phyloP scores from a whole-genome alignment of 2,888 invertebrate species.

The Cosmopolites sordidus region DNA sequence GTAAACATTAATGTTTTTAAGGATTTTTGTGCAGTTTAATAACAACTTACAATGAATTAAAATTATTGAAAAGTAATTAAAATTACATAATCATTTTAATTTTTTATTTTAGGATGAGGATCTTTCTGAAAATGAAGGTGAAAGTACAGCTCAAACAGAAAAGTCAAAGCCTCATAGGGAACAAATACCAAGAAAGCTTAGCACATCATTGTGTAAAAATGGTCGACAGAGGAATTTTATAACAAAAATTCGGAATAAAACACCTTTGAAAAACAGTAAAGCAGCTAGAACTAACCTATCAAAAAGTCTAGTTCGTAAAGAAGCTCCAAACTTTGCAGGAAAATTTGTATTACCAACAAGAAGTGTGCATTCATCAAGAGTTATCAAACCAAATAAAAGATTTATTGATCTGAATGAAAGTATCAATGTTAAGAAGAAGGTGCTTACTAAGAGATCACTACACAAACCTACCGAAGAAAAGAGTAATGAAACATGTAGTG shows the following conservation, averaged over 20 bases:
- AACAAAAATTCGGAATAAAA: constrained; percentile 37
- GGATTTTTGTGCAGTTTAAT: constrained; percentile 7
- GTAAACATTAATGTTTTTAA: constrained; percentile 39
- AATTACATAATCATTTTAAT: constrained; percentile 7
- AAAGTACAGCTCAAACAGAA: constrained; percentile 48
- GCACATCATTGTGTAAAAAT: constrained; percentile 36
- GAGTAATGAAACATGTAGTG: constrained; percentile 26
- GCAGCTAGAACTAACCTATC: constrained; percentile 31
- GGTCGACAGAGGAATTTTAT: constrained; percentile 37
- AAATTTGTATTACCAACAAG: constrained; percentile 76
- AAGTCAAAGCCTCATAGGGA: constrained; percentile 40
- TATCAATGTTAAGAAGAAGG: constrained; percentile 43
- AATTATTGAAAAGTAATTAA: not conserved
- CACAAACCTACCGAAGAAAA: constrained; percentile 25
- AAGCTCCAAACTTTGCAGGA: constrained; percentile 46
- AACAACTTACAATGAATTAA: not conserved
- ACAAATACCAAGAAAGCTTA: constrained; percentile 38
- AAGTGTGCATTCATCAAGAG: constrained; percentile 79
- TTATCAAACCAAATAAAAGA: constrained; percentile 83
- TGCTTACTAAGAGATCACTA: constrained; percentile 32
- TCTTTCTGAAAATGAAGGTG: constrained; percentile 42
- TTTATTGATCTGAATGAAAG: constrained; percentile 55
- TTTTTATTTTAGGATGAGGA: constrained; percentile 31
- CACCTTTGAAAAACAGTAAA: constrained; percentile 30
- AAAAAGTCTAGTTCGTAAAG: constrained; percentile 32